Evolutionary conservation across 2,113 vertebrate species (phyloP).

Genomic region (Columba livia): DNA sequence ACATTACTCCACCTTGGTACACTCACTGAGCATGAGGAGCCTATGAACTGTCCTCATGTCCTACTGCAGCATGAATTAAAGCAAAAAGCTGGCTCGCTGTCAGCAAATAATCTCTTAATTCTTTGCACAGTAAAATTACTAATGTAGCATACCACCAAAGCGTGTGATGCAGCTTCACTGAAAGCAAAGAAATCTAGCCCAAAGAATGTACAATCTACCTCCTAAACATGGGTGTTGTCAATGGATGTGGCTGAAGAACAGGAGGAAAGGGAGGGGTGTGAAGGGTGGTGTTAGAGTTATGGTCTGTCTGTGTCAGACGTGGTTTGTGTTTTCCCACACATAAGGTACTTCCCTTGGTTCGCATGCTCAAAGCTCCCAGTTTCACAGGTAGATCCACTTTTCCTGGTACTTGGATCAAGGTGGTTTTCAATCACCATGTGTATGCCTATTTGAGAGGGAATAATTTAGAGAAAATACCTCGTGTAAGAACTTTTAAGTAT

Average conservation of each 20-base stretch:
- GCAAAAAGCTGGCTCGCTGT: neutral
- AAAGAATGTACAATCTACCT: neutral
- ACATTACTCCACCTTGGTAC: neutral
- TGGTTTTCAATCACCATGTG: neutral
- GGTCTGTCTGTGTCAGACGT: neutral
- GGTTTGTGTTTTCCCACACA: neutral
- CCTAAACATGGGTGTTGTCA: neutral
- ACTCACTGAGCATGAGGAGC: neutral
- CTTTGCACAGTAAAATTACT: neutral
- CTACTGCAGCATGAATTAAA: neutral
- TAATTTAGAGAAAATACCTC: neutral
- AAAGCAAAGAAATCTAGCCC: neutral
- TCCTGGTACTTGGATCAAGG: neutral
- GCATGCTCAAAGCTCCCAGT: neutral
- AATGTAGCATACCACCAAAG: neutral
- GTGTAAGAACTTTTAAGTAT: neutral
- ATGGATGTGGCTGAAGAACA: neutral
- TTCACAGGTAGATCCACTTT: neutral
- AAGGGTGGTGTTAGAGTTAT: neutral
- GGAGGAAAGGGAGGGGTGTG: neutral
- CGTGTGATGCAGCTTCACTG: fast-evolving
- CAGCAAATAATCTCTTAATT: neutral
- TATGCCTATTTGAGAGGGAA: neutral
- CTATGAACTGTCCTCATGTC: neutral
- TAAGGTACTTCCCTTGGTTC: neutral